These are phyloP conservation scores for Pogonocherus hispidulus DNA, from an alignment of 2,888 invertebrate species.

Conservation along the genomic window DNA sequence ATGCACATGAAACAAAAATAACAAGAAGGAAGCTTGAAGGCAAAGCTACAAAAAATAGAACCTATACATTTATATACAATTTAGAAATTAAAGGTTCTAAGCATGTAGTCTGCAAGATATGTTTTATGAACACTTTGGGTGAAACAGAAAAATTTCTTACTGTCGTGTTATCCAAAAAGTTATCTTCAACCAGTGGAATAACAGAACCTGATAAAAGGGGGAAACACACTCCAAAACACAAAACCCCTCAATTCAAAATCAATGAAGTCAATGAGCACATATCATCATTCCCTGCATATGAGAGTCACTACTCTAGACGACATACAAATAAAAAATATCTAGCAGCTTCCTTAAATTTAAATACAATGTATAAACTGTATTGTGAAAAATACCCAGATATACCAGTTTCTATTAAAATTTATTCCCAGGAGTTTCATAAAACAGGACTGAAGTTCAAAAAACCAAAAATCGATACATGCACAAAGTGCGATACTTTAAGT, in stretches of 20 bases:
- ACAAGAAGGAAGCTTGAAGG: conserved; percentile 28
- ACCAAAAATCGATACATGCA: conserved; percentile 34
- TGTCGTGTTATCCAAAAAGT: conserved; percentile 18
- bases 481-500: conserved; percentile 30
- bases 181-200: conserved; percentile 18
- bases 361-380: conserved; percentile 21
- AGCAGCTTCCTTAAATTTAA: conserved; percentile 20
- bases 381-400: conserved; percentile 25
- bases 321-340: conserved; percentile 34
- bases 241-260: conserved; percentile 30
- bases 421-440: conserved; percentile 29
- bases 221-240: conserved; percentile 26
- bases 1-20: conserved; percentile 32
- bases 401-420: conserved; percentile 33
- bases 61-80: conserved; percentile 16
- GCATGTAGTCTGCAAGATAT: conserved; percentile 31
- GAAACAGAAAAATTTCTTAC: conserved; percentile 25
- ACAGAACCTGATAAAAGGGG: conserved; percentile 30
- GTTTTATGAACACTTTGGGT: conserved; percentile 37
- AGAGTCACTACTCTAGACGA: conserved; percentile 27
- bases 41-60: conserved; percentile 30
- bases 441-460: conserved; percentile 30
- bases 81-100: conserved; percentile 22
- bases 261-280: conserved; percentile 25
- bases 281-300: conserved; percentile 13